A percentile compares a stretch with the other conserved stretches of the same genome.
Conservation (phyloP, 2,797 vertebrate genomes). For the Channallabes apus region DNA sequence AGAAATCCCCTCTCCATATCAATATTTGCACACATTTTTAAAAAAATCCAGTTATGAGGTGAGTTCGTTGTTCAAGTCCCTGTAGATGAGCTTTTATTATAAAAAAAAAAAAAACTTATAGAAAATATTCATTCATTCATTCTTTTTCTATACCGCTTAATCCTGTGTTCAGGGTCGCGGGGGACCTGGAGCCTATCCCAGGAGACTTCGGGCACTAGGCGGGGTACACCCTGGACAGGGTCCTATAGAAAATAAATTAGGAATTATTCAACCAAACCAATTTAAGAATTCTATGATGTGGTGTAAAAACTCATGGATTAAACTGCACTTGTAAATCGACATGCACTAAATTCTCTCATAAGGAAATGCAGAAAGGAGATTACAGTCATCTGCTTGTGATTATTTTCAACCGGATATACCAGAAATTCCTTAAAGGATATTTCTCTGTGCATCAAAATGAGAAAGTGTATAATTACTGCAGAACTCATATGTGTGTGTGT, state of each 20-base stretch:
- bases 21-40: neutral
- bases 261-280: too few species aligned
- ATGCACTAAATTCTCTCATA: neutral
- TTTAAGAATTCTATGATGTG: neutral
- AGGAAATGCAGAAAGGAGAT: neutral
- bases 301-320: neutral
- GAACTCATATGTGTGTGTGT: constrained; percentile 10
- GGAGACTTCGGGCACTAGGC: too few species aligned
- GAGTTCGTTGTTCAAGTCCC: neutral
- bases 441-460: constrained; percentile 35
- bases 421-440: constrained; percentile 35
- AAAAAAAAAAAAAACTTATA: neutral
- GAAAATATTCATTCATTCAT: too few species aligned
- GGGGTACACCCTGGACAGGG: too few species aligned
- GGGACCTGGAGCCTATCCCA: too few species aligned
- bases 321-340: neutral
- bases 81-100: neutral
- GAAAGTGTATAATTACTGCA: constrained; percentile 33
- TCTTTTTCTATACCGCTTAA: too few species aligned
- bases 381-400: constrained; percentile 33
- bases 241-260: neutral
- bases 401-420: constrained; percentile 38
- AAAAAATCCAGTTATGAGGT: neutral
- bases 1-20: neutral
- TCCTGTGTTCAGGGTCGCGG: too few species aligned